Evolutionary conservation across 2,797 vertebrate species (phyloP).

Genomic region (Hyperoplus lanceolatus): DNA sequence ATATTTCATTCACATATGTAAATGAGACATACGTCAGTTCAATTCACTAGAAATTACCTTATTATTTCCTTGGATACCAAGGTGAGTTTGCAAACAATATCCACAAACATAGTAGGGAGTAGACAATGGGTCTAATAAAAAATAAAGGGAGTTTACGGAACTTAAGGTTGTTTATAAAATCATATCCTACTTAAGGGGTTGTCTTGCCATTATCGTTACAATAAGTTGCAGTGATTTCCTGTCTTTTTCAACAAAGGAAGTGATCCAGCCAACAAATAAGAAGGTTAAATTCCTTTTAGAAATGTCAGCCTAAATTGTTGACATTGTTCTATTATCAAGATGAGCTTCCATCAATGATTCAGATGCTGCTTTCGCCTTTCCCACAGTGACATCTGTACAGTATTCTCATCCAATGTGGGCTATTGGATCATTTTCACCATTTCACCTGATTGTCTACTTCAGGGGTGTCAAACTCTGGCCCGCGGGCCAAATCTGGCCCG

Average conservation of each 20-base stretch:
- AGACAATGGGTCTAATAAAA: background rate
- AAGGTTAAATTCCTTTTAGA: slow-evolving; percentile 28
- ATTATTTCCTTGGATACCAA: background rate
- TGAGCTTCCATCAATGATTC: slow-evolving; percentile 31
- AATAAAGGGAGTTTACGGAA: no score
- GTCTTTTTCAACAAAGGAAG: slow-evolving; percentile 46
- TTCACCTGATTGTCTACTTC: background rate
- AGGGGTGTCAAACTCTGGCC: no score
- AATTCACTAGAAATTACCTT: background rate
- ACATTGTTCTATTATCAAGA: slow-evolving; percentile 42
- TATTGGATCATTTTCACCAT: background rate
- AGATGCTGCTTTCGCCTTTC: slow-evolving; percentile 12
- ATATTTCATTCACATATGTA: background rate
- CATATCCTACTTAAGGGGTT: no score
- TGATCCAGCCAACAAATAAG: slow-evolving; percentile 44
- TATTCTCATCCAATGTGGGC: slow-evolving; percentile 14
- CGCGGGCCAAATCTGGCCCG: no score
- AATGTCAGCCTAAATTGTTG: slow-evolving; percentile 33
- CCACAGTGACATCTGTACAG: slow-evolving; percentile 20
- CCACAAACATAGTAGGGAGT: background rate
- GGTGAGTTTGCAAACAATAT: slow-evolving; percentile 10
- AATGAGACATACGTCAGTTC: background rate
- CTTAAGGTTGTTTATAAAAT: no score
- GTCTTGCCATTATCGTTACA: slow-evolving; percentile 6
- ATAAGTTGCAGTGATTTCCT: slow-evolving; percentile 48